Evolutionary conservation across 2,113 vertebrate genomes (phyloP).

Genomic region (Centropus bengalensis): DNA sequence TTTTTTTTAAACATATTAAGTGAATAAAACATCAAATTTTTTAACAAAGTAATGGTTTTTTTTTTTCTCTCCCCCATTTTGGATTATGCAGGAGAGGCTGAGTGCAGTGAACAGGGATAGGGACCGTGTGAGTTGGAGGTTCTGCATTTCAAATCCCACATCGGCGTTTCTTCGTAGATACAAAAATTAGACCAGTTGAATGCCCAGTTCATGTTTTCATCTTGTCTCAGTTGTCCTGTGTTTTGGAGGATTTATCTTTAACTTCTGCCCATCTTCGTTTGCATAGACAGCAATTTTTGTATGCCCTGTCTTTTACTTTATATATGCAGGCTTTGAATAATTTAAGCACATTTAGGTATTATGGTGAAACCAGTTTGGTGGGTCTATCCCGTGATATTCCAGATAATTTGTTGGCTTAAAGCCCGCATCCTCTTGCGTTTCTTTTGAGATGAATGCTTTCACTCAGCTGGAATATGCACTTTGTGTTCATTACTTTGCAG

Average conservation of each 20-base stretch:
- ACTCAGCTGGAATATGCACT: neutral
- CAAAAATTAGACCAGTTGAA: neutral
- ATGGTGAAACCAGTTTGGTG: neutral
- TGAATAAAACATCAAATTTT: neutral
- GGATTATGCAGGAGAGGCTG: neutral
- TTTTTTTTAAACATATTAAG: neutral
- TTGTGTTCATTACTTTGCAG: neutral
- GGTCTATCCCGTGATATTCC: neutral
- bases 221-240: neutral
- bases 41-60: too few relatives aligned
- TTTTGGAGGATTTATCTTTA: neutral
- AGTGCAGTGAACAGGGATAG: neutral
- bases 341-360: neutral
- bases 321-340: neutral
- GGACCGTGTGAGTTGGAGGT: neutral
- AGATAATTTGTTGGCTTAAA: constrained; percentile 18
- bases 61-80: neutral
- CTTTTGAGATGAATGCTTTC: neutral
- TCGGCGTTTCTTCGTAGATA: neutral
- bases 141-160: rapidly evolving
- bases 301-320: neutral
- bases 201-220: neutral
- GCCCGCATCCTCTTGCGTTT: neutral
- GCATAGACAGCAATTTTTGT: neutral
- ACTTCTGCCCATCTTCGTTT: neutral